Evolutionary conservation across 2,888 invertebrate species (phyloP).

Genomic region (Callyntrura sp.): DNA sequence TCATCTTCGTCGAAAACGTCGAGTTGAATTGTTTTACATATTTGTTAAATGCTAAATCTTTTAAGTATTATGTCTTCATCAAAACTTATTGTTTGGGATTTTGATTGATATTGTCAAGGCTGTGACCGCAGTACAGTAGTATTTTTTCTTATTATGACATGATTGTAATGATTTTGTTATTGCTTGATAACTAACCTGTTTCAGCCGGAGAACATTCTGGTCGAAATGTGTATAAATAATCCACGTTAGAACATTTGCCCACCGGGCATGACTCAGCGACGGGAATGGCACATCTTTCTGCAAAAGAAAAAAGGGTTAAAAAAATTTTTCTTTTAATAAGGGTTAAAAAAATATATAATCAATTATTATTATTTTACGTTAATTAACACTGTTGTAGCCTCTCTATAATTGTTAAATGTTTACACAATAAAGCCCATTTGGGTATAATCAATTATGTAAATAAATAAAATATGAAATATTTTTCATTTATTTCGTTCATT

Average conservation of each 20-base stretch:
- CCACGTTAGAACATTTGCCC: conserved; percentile 71
- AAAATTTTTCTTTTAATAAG: background rate
- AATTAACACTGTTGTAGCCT: background rate
- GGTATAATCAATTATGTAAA: too few species aligned
- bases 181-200: conserved; percentile 75
- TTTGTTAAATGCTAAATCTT: background rate
- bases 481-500: too few species aligned
- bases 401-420: background rate
- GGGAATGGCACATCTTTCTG: conserved; percentile 78
- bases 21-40: too few species aligned
- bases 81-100: background rate
- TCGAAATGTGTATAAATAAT: conserved; percentile 75
- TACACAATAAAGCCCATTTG: background rate
- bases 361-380: background rate
- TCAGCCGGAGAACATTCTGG: conserved; percentile 69
- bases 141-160: background rate
- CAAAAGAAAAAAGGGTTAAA: conserved; percentile 10
- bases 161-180: background rate
- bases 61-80: background rate
- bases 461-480: too few species aligned
- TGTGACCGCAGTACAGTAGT: background rate
- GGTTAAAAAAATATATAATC: background rate
- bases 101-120: background rate
- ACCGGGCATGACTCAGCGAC: conserved; percentile 74
- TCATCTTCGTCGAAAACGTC: too few species aligned